These are phyloP conservation scores for Eupeodes luniger DNA, from an alignment of 2,888 invertebrate genomes.

Conservation along the genomic window DNA sequence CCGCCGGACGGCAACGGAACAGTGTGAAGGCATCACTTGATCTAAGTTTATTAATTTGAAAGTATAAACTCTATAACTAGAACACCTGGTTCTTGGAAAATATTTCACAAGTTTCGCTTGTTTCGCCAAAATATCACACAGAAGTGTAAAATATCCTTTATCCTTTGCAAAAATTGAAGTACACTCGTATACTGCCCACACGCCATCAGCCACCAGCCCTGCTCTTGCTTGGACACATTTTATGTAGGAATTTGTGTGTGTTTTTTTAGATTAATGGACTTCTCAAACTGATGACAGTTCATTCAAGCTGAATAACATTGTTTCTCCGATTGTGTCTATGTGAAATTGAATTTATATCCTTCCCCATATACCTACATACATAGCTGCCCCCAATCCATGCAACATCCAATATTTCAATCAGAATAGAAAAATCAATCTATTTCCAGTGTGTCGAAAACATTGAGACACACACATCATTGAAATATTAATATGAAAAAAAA, in stretches of 20 bases:
- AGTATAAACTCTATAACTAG: constrained; percentile 24
- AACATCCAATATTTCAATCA: constrained; percentile 66
- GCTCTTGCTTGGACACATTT: constrained; percentile 4
- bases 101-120: constrained; percentile 37
- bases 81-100: constrained; percentile 63
- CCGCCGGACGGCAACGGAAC: constrained; percentile 12
- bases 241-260: neutral
- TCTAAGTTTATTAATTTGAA: constrained; percentile 60
- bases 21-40: no score
- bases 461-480: constrained; percentile 21
- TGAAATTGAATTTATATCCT: constrained; percentile 64
- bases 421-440: constrained; percentile 69
- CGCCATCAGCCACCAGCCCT: neutral
- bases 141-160: neutral
- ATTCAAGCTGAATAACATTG: constrained; percentile 77
- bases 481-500: constrained; percentile 18
- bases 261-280: constrained; percentile 77
- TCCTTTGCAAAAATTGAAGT: constrained; percentile 27
- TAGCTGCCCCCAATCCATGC: neutral
- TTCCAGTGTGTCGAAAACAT: constrained; percentile 50
- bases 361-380: neutral
- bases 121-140: constrained; percentile 37
- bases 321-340: constrained; percentile 75
- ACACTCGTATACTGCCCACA: neutral
- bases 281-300: constrained; percentile 78